Evolutionary conservation across 2,797 vertebrate genomes (phyloP), one percentile per base, ranked within the genome.

Genomic region (Sitta carolinensis): DNA sequence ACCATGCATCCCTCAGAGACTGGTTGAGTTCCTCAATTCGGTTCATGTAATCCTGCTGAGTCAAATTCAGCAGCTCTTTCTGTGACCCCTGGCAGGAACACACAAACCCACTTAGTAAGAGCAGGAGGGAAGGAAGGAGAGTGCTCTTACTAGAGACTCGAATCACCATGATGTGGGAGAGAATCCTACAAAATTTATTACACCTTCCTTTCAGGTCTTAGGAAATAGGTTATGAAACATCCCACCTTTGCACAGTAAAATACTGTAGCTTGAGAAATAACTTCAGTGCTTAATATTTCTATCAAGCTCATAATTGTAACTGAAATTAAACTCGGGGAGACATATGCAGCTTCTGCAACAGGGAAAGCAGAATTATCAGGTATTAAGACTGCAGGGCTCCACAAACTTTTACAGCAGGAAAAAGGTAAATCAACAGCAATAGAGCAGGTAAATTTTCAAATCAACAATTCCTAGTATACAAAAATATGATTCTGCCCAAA

Each of bases 1-100:
- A 98, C 99, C 99, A 99, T 43, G 99, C 99, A 34, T 99, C 99
- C 96, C 99, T 99, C 78, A 99, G 96, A 9, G 99, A 99, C 97
- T 99, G 99, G 96, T 99, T 99, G 66, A 99, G 98, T 91, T 99
- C 99, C 94, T 99, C 99, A 21, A 99, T 99, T 68, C 99, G 98
- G 97, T 99, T 99, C 83, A 99, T 98, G 7, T 99, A 99, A 69
- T 99, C 99, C 97, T 99, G 99, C 95, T 99, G 99, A 91, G 99
- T 99, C 90, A 99, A 98, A 97, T 99, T 99, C 94, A 99, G 81
- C 82, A 99, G 98, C 97, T 99, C 99, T 72, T 98, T 98, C 92
- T 99, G 99, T 50, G 99, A 99, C 9, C 99, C 99, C 99, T 99
- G 95, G 54, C 57, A 90, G 76, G 86, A 47, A 82, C 91, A 82